Evolutionary conservation across 2,797 vertebrate species (phyloP).

Genomic region (Phataginus tetradactyla): DNA sequence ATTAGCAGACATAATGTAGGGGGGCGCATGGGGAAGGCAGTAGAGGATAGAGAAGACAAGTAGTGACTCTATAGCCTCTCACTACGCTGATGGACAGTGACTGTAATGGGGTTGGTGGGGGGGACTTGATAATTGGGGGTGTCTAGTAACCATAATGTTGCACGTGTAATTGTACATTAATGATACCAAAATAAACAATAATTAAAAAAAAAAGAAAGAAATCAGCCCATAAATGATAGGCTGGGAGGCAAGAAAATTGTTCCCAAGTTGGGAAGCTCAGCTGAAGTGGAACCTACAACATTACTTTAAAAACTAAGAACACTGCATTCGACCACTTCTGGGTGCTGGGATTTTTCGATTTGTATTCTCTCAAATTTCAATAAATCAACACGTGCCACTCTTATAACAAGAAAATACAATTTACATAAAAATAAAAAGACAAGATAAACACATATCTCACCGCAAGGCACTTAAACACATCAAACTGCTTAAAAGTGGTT

Average conservation of each 20-base stretch:
- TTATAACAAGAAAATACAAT: slow-evolving; percentile 2
- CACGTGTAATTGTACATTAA: too few species aligned
- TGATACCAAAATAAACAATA: too few species aligned
- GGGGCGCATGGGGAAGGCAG: too few species aligned
- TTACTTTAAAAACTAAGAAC: background rate
- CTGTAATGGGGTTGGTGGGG: too few species aligned
- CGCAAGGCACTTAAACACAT: background rate
- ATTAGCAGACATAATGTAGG: too few species aligned
- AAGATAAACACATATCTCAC: background rate
- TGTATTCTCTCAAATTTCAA: background rate
- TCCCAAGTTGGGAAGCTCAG: background rate
- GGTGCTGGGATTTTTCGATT: background rate
- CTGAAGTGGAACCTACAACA: background rate
- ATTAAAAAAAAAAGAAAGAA: too few species aligned
- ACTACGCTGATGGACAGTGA: too few species aligned
- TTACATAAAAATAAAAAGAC: background rate
- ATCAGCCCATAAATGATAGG: background rate
- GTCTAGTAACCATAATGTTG: too few species aligned
- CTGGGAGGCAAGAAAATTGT: background rate
- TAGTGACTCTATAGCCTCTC: too few species aligned
- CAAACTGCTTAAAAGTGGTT: background rate
- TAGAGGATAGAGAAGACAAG: too few species aligned
- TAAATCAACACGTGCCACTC: slow-evolving; percentile 15
- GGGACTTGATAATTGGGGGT: too few species aligned
- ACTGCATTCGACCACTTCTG: background rate